phyloP scores from a whole-genome alignment of 1,140 invertebrate genomes.

The Drosophila equinoxialis region DNA sequence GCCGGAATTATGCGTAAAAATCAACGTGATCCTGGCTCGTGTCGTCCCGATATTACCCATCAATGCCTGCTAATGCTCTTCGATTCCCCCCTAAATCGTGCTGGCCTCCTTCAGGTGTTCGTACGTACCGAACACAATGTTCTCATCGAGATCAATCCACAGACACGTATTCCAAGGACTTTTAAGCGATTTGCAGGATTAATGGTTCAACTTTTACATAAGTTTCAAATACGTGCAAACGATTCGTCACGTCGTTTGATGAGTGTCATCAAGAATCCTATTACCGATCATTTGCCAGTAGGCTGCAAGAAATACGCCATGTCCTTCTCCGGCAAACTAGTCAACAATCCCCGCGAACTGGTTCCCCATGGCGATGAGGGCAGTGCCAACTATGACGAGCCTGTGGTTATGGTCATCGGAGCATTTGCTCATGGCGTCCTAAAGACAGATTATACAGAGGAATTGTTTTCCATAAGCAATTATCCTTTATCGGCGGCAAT shows the following conservation, averaged over 20 bases:
- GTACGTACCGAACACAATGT: conserved; percentile 98
- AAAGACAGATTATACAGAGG: conserved; percentile 95
- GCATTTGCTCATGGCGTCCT: conserved; percentile 99
- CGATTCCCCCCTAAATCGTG: conserved; percentile 97
- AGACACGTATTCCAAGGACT: conserved; percentile 98
- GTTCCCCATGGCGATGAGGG: conserved; percentile 86
- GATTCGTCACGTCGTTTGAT: conserved; percentile 95
- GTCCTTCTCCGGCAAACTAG: conserved; percentile 93
- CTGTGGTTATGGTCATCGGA: conserved; percentile 95
- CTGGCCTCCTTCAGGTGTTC: conserved; percentile 95
- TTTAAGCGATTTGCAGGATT: conserved; percentile 99
- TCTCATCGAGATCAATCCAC: conserved; percentile 98
- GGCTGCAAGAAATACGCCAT: conserved; percentile 96
- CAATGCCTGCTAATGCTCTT: conserved; percentile 98
- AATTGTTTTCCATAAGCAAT: conserved; percentile 95
- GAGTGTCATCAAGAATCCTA: conserved; percentile 99
- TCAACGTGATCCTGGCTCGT: conserved; percentile 91
- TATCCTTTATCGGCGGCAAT: conserved; percentile 98
- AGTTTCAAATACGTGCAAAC: conserved; percentile 94
- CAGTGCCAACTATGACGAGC: conserved; percentile 86
- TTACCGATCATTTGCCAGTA: conserved; percentile 97
- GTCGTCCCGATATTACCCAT: conserved; percentile 97
- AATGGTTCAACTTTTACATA: conserved; percentile 99
- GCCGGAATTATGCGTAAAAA: conserved; percentile 92
- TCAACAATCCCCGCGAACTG: conserved; percentile 90